These are phyloP conservation scores for Myripristis murdjan DNA, from an alignment of 2,797 vertebrate genomes.

Conservation along the genomic window DNA sequence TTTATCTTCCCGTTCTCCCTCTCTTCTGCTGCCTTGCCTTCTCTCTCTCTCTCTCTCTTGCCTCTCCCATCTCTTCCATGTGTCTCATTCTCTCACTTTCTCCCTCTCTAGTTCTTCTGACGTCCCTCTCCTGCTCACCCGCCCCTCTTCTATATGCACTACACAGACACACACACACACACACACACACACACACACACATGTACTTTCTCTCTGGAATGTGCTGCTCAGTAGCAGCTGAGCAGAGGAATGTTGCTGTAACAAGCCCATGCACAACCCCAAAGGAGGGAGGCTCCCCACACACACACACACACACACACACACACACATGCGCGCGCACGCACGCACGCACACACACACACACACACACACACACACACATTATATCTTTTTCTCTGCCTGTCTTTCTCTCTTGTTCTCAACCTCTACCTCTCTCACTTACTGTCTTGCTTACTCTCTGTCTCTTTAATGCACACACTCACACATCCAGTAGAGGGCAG, in stretches of 20 bases:
- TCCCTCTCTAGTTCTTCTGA: neutral
- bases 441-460: constrained; percentile 10
- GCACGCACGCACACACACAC: constrained; percentile 19
- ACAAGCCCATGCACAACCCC: constrained; percentile 85
- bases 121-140: neutral
- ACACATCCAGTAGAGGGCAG: constrained; percentile 13
- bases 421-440: constrained; percentile 2
- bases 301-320: constrained; percentile 35
- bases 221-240: constrained; percentile 82
- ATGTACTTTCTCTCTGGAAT: constrained; percentile 71
- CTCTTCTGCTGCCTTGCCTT: neutral
- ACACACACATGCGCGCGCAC: no score
- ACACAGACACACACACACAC: neutral
- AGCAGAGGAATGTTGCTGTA: constrained; percentile 84
- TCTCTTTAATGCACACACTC: constrained; percentile 4
- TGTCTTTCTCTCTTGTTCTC: neutral
- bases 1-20: no score
- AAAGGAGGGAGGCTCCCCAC: constrained; percentile 67
- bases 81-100: no score
- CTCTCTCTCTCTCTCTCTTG: neutral
- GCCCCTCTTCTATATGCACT: neutral
- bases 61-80: neutral
- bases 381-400: constrained; percentile 1
- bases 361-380: constrained; percentile 14
- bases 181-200: constrained; percentile 9